Base-by-base conservation (phyloP, 1,140 invertebrate genomes). In the Meloidogyne floridensis region DNA sequence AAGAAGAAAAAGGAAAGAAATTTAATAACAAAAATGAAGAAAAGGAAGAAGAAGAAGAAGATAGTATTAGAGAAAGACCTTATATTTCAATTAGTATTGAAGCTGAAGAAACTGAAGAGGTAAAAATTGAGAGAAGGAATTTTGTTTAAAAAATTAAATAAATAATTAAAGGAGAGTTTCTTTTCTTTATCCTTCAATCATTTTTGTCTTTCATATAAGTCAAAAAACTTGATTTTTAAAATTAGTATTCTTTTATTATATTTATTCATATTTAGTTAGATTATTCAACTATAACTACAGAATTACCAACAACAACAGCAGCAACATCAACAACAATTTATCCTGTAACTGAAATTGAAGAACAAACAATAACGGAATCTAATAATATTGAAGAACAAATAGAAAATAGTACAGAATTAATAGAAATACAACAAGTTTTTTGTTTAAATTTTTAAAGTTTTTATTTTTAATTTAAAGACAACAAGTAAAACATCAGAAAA, bases 281-380 rank as follows among this genome's bases (percentile, higher is more conserved):
- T 7, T 65, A 65, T 65, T 85, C 53, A 59, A 83, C 82, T 20
- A 83, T 69, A 10, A 84, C 81, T 56, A 43, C 82, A 76, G 54
- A 54, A 83, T 47, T 56, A 42, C 15, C 10, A 72, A 10, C n/a
- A 76, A 56, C 75, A 11, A 53, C 84, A 47, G 74, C 77, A 18
- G 32, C 32, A 32, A 32, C 32, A 32, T 32, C 47, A 47, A 75
- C 84, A 18, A 70, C 85, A 54, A 86, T 47, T 56, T 53, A 5
- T n/a, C 8, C 13, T 8, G 59, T n/a, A 65, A 65, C 15, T 65
- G 59, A 65, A 59, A n/a, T 13, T n/a, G 18, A 73, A 73, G 18
- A 73, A 18, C 9, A 73, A 73, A 73, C 42, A 18, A 18, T 5
- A 73, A 18, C 3, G 13, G 47, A 47, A 47, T 47, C 47, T 47